phyloP scores from a whole-genome alignment of 2,113 vertebrate species.

The Mustelus asterias region DNA sequence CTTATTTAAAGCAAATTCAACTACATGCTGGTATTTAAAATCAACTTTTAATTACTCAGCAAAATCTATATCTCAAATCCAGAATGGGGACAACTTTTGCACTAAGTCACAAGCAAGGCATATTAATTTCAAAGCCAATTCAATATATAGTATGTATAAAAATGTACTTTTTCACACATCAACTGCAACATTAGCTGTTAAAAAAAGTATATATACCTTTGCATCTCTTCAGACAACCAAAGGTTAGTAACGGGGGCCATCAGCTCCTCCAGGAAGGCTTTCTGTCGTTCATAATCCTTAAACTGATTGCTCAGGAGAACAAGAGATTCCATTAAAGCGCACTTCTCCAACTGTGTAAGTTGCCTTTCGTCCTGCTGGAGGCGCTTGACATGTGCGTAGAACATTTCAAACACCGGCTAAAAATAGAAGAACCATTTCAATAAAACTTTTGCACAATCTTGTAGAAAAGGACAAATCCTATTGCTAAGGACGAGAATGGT shows the following conservation, averaged over 20 bases:
- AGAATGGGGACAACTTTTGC: not conserved
- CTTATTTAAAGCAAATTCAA: not conserved
- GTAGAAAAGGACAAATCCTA: not conserved
- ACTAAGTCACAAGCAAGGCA: not conserved
- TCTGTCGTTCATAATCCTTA: conserved; percentile 84
- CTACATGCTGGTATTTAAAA: not conserved
- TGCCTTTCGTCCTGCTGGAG: conserved; percentile 70
- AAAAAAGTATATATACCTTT: conserved; percentile 56
- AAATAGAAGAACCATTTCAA: conserved; percentile 38
- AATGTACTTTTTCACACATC: not conserved
- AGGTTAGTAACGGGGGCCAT: conserved; percentile 69
- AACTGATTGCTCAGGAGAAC: conserved; percentile 95
- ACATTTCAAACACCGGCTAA: conserved; percentile 86
- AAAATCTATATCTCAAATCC: not conserved
- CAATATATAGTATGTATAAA: not conserved
- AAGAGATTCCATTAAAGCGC: conserved; percentile 83
- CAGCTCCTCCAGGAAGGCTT: conserved; percentile 81
- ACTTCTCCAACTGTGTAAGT: conserved; percentile 85
- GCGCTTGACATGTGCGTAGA: conserved; percentile 80
- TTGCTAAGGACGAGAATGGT: not conserved
- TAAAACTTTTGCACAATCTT: not conserved
- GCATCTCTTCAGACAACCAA: conserved; percentile 88
- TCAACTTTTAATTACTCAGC: not conserved
- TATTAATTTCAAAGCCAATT: not conserved
- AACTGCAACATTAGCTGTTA: not conserved